Evolutionary conservation across 2,113 vertebrate genomes (phyloP), one percentile per base, ranked within the genome.

Genomic region (Planiliza haematocheilus): DNA sequence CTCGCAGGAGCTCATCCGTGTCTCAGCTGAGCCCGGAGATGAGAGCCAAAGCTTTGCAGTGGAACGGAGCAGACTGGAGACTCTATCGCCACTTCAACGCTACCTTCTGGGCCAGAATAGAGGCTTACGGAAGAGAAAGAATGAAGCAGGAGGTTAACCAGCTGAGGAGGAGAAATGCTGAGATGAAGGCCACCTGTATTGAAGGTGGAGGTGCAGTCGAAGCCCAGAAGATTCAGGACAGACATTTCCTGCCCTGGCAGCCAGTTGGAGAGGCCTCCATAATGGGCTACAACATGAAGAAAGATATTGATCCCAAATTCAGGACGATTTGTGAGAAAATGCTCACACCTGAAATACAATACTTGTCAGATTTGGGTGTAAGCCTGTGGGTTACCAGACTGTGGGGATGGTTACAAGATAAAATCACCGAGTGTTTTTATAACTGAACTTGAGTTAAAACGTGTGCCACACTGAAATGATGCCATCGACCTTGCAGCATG

Each of bases 321-420:
- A 93, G 79, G 39, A 92, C 93, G 57, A 79, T 95, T 13, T 99
- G 98, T 89, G 94, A 95, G 17, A 97, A 96, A 88, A 99, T 99
- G 97, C 93, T 99, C 74, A 99, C 96, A 0, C 98, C 97, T 0
- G 98, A 99, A 93, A 95, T 99, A 67, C 96, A 99, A 83, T 99
- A 99, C 70, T 85, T 99, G 85, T 92, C 92, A 0, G 88, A 97
- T 37, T 90, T 99, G 3, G 98, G 98, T 0, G 97, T 93, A 65
- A 96, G 93, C 73, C 89, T 99, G 41, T 99, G 98, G 98, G 67
- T 97, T 55, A 99, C 96, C 42, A 94, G 87, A 76, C 91, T 99
- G 0, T 97, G 96, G 96, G 95, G 95, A 8, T 93, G 91, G 91
- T 21, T 93, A 4, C 92, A 87, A 73, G 70, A 83, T 70, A 7